Evolutionary conservation across 2,113 vertebrate genomes (phyloP).

Genomic region (Corvus hawaiiensis): DNA sequence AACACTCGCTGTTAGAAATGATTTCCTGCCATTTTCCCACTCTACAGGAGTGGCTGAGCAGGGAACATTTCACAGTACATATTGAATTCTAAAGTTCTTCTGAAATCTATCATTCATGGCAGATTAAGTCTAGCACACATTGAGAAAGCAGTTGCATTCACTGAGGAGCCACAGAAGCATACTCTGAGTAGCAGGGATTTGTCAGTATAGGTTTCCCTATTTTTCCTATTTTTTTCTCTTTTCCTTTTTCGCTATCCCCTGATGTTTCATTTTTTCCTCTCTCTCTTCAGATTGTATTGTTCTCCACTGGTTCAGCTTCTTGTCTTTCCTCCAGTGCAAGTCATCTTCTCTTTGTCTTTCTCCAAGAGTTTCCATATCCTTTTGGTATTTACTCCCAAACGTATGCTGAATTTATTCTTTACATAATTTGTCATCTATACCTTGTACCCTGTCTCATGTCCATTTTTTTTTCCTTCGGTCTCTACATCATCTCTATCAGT

Average conservation of each 20-base stretch:
- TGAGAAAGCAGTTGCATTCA: neutral
- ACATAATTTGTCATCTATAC: neutral
- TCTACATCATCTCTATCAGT: neutral
- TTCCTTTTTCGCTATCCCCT: neutral
- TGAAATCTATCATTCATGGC: conserved; percentile 32
- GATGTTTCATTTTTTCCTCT: neutral
- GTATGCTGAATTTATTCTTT: neutral
- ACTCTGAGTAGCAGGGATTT: neutral
- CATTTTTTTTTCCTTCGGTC: neutral
- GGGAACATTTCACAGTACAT: conserved; percentile 31
- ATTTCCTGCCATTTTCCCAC: conserved; percentile 39
- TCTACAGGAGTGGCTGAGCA: neutral
- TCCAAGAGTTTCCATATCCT: neutral
- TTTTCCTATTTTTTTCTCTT: neutral
- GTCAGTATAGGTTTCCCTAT: neutral
- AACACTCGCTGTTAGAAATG: neutral
- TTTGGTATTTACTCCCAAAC: neutral
- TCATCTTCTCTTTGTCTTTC: neutral
- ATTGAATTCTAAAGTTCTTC: conserved; percentile 17
- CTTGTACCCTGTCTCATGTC: neutral
- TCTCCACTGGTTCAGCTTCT: neutral
- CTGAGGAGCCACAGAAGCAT: neutral
- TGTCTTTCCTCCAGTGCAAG: neutral
- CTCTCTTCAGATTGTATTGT: neutral
- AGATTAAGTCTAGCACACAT: neutral